phyloP scores from a whole-genome alignment of 2,113 vertebrate genomes.

The Daphoenositta chrysoptera region DNA sequence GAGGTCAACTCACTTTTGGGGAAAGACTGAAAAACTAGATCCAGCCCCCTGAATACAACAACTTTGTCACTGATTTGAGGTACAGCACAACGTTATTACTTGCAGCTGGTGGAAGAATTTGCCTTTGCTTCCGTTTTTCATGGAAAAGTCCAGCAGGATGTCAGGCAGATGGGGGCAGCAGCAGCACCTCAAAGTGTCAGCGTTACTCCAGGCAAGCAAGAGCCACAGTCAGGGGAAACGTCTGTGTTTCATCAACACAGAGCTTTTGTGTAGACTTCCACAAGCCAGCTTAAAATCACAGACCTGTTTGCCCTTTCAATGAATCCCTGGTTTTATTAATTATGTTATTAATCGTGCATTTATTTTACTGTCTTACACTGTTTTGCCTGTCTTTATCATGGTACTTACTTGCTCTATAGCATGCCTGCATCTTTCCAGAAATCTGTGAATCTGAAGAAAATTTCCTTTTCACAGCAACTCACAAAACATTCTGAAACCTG shows the following conservation, averaged over 20 bases:
- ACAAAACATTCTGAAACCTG: background rate
- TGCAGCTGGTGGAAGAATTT: background rate
- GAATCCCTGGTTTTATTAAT: background rate
- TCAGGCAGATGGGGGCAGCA: slow-evolving; percentile 28
- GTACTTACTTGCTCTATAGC: background rate
- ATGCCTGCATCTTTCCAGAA: background rate
- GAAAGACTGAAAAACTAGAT: background rate
- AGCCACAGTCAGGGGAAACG: background rate
- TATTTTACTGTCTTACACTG: background rate
- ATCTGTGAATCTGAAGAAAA: background rate
- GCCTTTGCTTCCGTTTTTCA: background rate
- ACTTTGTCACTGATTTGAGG: background rate
- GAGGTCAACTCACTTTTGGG: background rate
- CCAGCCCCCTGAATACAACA: background rate
- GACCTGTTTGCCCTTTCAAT: background rate
- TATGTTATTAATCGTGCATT: background rate
- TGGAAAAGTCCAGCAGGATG: background rate
- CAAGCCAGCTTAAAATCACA: background rate
- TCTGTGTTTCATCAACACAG: background rate
- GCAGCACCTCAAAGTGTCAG: background rate
- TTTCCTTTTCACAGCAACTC: background rate
- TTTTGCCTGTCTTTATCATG: background rate
- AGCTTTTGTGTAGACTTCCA: background rate
- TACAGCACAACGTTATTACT: background rate
- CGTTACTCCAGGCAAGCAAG: background rate